Evolutionary conservation across 2,797 vertebrate genomes (phyloP).

Genomic region (Sebastes ruberrimus): DNA sequence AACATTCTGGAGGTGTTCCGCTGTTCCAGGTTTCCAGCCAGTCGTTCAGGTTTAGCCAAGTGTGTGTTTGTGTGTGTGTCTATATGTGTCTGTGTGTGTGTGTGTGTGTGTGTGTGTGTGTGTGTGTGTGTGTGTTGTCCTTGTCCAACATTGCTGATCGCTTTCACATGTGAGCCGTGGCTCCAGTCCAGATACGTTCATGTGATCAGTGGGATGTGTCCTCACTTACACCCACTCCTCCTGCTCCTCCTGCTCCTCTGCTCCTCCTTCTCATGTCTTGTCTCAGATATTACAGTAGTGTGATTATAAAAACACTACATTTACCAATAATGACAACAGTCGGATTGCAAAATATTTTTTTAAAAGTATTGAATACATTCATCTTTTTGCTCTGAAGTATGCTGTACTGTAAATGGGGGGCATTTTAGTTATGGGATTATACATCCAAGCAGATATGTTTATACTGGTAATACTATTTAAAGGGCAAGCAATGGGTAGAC

Average conservation of each 20-base stretch:
- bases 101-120: conserved; percentile 5
- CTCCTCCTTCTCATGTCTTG: conserved; percentile 15
- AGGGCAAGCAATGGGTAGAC: not conserved
- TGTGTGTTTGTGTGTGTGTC: conserved; percentile 21
- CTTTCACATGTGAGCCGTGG: conserved; percentile 72
- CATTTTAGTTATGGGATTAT: not conserved
- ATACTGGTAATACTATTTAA: not conserved
- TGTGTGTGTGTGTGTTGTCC: conserved; percentile 26
- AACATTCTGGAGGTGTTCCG: conserved; percentile 42
- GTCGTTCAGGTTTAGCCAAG: conserved; percentile 37
- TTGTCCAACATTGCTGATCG: conserved; percentile 59
- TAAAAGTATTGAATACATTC: not conserved
- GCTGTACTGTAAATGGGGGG: not conserved
- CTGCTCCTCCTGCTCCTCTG: conserved; percentile 7
- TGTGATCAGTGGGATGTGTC: conserved; percentile 60
- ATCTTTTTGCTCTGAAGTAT: not conserved
- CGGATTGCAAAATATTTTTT: not conserved
- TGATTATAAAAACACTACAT: not conserved
- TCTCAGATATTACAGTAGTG: conserved; percentile 1
- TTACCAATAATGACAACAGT: not conserved
- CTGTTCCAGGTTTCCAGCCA: conserved; percentile 52
- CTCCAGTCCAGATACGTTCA: conserved; percentile 49
- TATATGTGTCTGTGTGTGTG: conserved; percentile 24
- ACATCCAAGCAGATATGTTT: not conserved
- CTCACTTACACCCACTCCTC: conserved; percentile 43